Evolutionary conservation across 1,140 invertebrate species (phyloP).

Genomic region (Trachymyrmex septentrionalis): DNA sequence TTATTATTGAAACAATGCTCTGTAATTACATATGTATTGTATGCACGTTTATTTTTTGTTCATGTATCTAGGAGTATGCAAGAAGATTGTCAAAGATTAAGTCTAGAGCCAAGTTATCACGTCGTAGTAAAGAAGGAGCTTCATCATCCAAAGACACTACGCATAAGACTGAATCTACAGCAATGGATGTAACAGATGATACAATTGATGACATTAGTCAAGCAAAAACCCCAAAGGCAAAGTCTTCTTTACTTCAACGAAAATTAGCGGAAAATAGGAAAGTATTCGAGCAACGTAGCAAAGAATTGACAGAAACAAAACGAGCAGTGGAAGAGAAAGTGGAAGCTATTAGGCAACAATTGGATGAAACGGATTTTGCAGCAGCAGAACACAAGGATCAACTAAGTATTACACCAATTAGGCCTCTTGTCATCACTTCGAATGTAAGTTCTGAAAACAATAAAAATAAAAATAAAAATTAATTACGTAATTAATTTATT

Average conservation of each 20-base stretch:
- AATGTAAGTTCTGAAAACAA: slow-evolving; percentile 78
- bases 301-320: slow-evolving; percentile 84
- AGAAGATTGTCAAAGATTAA: slow-evolving; percentile 84
- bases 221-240: slow-evolving; percentile 83
- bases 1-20: neutral
- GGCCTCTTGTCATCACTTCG: slow-evolving; percentile 75
- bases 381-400: slow-evolving; percentile 70
- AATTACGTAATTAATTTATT: neutral
- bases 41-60: slow-evolving; percentile 23
- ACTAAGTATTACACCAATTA: slow-evolving; percentile 69
- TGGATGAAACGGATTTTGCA: slow-evolving; percentile 82
- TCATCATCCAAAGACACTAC: slow-evolving; percentile 74
- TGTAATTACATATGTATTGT: neutral
- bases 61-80: slow-evolving; percentile 82
- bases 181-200: slow-evolving; percentile 65
- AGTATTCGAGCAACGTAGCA: slow-evolving; percentile 84
- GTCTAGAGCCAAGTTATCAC: slow-evolving; percentile 81
- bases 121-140: slow-evolving; percentile 77
- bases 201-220: slow-evolving; percentile 81
- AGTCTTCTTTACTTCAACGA: slow-evolving; percentile 83
- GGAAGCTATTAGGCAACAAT: slow-evolving; percentile 83
- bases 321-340: slow-evolving; percentile 85
- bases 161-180: slow-evolving; percentile 67
- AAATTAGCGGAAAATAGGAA: slow-evolving; percentile 85
- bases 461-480: slow-evolving; percentile 11